A percentile compares a stretch with the other conserved stretches of the same genome.
Conservation (phyloP, 2,888 invertebrate genomes). For the Axea sp. region DNA sequence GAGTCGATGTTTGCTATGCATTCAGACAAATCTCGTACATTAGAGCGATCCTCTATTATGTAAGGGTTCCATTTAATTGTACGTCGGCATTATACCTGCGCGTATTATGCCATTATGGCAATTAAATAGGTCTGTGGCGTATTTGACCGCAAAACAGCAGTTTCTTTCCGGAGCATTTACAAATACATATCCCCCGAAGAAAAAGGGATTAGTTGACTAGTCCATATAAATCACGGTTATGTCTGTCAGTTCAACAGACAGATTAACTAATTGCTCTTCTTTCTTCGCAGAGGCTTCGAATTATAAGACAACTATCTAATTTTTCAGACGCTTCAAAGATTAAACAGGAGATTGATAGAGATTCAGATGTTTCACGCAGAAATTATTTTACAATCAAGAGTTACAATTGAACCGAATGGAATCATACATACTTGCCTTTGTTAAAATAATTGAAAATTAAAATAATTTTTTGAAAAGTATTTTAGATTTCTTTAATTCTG, state of each 20-base stretch:
- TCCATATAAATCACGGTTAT: conserved; percentile 72
- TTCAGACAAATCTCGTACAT: not conserved
- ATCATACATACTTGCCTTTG: too few species aligned
- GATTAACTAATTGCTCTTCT: conserved; percentile 66
- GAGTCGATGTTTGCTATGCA: too few species aligned
- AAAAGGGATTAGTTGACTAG: conserved; percentile 72
- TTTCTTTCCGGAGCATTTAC: conserved; percentile 59
- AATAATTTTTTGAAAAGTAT: too few species aligned
- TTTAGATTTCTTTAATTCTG: too few species aligned
- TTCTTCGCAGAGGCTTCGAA: conserved; percentile 65
- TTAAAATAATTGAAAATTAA: too few species aligned
- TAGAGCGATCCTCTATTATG: conserved; percentile 29
- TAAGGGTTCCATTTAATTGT: conserved; percentile 47
- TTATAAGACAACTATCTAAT: conserved; percentile 59
- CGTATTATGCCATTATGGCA: conserved; percentile 56
- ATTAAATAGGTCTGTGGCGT: conserved; percentile 55
- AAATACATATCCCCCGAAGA: conserved; percentile 36
- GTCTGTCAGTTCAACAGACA: conserved; percentile 62
- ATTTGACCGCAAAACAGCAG: conserved; percentile 58
- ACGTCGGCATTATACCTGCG: conserved; percentile 44
- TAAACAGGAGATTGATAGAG: conserved; percentile 9
- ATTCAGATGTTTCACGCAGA: conserved; percentile 2
- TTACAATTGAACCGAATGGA: too few species aligned
- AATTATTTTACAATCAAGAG: conserved; percentile 5
- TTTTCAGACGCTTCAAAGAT: conserved; percentile 37